Evolutionary conservation across 2,113 vertebrate genomes (phyloP).

Genomic region (Hemiprocne comata): DNA sequence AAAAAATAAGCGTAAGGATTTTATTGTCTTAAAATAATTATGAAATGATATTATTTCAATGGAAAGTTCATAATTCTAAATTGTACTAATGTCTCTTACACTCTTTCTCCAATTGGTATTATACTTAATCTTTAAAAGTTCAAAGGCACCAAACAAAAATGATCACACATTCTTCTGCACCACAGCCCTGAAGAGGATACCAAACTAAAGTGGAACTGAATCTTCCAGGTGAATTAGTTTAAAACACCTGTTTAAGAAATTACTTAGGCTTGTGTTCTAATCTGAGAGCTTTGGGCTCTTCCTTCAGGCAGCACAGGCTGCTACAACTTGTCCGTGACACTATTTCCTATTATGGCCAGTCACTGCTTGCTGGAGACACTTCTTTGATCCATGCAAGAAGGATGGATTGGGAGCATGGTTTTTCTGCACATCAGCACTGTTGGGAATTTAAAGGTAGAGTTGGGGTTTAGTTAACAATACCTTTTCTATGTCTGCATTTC

Average conservation of each 20-base stretch:
- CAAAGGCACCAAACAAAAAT: background rate
- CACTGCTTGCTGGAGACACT: background rate
- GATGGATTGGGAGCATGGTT: background rate
- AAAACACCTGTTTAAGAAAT: background rate
- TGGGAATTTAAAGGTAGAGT: background rate
- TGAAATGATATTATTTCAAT: background rate
- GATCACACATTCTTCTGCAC: accelerated
- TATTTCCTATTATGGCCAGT: background rate
- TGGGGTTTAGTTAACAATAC: background rate
- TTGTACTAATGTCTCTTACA: background rate
- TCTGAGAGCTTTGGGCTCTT: background rate
- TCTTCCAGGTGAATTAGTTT: background rate
- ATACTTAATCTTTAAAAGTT: background rate
- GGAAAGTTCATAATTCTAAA: background rate
- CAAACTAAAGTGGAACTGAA: background rate
- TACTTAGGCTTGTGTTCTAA: background rate
- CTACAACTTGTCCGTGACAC: background rate
- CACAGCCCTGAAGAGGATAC: background rate
- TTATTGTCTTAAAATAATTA: background rate
- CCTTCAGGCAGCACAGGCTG: background rate
- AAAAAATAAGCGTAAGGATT: background rate
- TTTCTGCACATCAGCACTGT: background rate
- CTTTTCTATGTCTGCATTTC: background rate
- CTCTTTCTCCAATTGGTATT: background rate
- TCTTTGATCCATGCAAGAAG: background rate